These are phyloP conservation scores for Lithophane leautieri DNA, from an alignment of 2,888 invertebrate species.

Conservation along the genomic window DNA sequence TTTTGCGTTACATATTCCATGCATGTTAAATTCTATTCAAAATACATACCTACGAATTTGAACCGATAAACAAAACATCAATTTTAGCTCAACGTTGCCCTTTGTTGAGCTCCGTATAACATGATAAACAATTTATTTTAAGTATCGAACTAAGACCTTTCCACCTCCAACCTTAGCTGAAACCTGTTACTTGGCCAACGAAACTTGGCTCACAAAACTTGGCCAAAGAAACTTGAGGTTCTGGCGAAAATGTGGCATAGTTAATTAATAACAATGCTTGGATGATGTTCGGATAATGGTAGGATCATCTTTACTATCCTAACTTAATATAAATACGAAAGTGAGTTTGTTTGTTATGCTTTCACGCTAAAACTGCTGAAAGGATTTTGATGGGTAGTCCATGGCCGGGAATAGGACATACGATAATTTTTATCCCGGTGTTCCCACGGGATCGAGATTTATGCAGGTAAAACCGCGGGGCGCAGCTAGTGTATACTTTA, in stretches of 20 bases:
- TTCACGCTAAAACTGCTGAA: no score
- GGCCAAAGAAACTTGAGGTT: constrained; percentile 10
- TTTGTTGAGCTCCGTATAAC: no score
- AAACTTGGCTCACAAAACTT: constrained; percentile 33
- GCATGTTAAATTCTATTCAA: not conserved
- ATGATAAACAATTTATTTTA: constrained; percentile 34
- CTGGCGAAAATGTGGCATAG: constrained; percentile 9
- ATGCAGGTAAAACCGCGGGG: no score
- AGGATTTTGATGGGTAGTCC: no score
- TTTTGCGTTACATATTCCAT: constrained; percentile 12
- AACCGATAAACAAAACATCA: not conserved
- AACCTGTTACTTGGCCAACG: constrained; percentile 34
- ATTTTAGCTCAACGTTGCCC: no score
- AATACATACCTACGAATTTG: not conserved
- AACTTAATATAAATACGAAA: no score
- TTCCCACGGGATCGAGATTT: no score
- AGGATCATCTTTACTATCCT: not conserved
- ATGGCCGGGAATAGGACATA: no score
- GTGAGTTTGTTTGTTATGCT: no score
- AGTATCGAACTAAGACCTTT: constrained; percentile 31
- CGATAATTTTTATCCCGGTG: no score
- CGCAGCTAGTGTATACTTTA: no score
- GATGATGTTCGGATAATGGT: constrained; percentile 16
- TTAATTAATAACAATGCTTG: constrained; percentile 29
- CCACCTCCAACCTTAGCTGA: constrained; percentile 24